phyloP scores from a whole-genome alignment of 2,797 vertebrate species.

The Platalea minor region DNA sequence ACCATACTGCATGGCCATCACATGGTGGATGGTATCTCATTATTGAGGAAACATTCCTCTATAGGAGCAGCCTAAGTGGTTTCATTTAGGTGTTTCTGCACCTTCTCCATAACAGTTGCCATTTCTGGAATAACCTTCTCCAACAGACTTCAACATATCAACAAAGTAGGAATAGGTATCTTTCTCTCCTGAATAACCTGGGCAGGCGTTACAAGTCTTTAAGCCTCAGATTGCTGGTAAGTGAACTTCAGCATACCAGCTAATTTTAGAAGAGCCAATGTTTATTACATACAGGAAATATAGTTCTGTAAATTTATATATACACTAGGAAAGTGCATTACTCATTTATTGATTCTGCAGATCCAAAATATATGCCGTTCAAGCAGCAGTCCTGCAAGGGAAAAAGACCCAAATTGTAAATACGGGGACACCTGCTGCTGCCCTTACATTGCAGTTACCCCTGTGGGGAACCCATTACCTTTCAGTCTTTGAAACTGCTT shows the following conservation, averaged over 20 bases:
- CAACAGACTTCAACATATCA: not conserved
- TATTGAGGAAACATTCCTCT: not conserved
- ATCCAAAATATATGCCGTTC: not conserved
- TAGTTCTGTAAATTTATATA: not conserved
- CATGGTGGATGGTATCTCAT: not conserved
- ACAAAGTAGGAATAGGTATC: not conserved
- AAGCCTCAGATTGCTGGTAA: not conserved
- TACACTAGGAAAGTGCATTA: not conserved
- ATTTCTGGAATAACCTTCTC: not conserved
- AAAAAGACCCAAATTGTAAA: not conserved
- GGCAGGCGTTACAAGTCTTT: not conserved
- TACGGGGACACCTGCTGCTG: not conserved
- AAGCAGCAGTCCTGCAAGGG: not conserved
- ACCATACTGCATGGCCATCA: not conserved
- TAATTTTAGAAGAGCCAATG: not conserved
- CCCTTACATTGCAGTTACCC: not conserved
- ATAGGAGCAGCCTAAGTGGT: not conserved
- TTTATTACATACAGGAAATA: not conserved
- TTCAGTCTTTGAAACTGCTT: not conserved
- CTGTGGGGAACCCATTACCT: not conserved
- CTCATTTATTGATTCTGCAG: not conserved
- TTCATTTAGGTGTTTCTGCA: not conserved
- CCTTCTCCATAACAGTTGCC: not conserved
- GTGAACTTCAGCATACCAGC: not conserved
- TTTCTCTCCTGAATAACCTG: not conserved